These are phyloP conservation scores for Neosilurus hyrtlii DNA, from an alignment of 2,797 vertebrate genomes.

Conservation along the genomic window DNA sequence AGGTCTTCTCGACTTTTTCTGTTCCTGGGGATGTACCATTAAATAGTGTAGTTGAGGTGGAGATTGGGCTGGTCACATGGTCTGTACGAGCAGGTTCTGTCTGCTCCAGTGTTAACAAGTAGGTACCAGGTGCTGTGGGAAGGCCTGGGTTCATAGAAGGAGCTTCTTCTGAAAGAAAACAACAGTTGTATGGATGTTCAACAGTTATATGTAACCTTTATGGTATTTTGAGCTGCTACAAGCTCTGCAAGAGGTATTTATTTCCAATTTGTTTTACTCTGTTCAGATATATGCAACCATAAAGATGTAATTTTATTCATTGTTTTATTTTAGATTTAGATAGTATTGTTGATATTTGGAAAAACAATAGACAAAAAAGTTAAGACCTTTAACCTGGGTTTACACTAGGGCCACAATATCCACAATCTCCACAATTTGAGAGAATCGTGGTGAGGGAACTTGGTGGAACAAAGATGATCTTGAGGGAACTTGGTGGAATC, in stretches of 20 bases:
- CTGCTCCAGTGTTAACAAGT: conserved; percentile 75
- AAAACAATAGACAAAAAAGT: background rate
- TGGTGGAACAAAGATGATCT: too few relatives aligned
- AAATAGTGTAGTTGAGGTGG: conserved; percentile 67
- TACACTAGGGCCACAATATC: too few relatives aligned
- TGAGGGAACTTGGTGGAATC: too few relatives aligned
- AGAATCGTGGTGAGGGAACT: too few relatives aligned
- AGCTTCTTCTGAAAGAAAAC: conserved; percentile 76
- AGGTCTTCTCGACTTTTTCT: conserved; percentile 50
- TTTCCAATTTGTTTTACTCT: background rate
- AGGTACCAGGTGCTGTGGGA: conserved; percentile 77
- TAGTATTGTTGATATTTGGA: background rate
- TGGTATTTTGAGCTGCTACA: background rate
- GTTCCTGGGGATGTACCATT: conserved; percentile 64
- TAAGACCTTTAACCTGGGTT: background rate
- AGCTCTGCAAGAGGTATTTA: too few relatives aligned
- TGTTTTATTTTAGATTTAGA: background rate
- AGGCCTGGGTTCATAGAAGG: conserved; percentile 65
- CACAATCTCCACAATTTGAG: too few relatives aligned
- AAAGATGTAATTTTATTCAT: background rate
- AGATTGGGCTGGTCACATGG: conserved; percentile 70
- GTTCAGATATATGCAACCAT: background rate
- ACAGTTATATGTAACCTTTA: too few relatives aligned
- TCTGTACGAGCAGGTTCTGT: conserved; percentile 72
- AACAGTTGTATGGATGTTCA: background rate